Evolutionary conservation across 2,113 vertebrate genomes (phyloP).

Genomic region (Choloepus hoffmanni): DNA sequence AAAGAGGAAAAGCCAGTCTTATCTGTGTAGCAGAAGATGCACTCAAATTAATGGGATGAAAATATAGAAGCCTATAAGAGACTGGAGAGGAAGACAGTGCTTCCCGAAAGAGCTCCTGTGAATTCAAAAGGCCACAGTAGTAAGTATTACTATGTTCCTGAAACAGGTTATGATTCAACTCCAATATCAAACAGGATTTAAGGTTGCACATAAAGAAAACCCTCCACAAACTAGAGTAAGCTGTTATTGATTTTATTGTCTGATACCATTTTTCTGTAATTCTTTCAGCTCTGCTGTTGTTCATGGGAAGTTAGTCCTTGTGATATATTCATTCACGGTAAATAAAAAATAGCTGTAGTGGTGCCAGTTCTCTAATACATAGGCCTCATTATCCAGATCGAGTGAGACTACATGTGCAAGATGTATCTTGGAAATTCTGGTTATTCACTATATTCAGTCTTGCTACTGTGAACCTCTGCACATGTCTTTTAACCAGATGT

Average conservation of each 20-base stretch:
- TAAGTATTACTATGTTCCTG: too few species aligned
- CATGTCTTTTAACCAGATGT: background rate
- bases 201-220: too few species aligned
- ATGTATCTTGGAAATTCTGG: background rate
- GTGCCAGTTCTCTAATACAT: background rate
- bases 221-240: too few species aligned
- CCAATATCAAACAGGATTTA: too few species aligned
- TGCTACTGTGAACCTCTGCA: background rate
- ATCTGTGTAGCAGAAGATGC: too few species aligned
- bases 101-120: too few species aligned
- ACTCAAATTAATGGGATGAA: too few species aligned
- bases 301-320: background rate
- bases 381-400: background rate
- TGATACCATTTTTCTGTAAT: background rate
- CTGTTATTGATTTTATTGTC: background rate
- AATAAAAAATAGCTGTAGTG: background rate
- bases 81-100: too few species aligned
- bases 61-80: too few species aligned
- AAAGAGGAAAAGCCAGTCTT: too few species aligned
- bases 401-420: background rate
- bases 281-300: background rate
- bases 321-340: background rate
- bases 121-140: too few species aligned
- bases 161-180: too few species aligned
- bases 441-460: background rate